Conservation (phyloP, 2,113 vertebrate species). For the Bubo bubo region DNA sequence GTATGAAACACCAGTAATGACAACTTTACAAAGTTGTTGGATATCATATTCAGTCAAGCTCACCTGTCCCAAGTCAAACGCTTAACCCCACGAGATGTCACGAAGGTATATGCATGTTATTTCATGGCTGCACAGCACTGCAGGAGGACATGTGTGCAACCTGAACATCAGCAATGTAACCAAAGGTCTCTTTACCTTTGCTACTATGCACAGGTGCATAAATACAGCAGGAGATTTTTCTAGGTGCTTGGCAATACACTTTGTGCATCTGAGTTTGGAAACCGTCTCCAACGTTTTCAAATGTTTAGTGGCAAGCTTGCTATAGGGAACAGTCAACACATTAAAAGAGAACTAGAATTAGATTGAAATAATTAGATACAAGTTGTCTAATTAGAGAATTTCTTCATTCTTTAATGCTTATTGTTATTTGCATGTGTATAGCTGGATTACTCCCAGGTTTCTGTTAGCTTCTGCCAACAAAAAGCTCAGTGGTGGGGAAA, state of each 20-base stretch:
- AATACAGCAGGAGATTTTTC: not conserved
- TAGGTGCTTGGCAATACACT: not conserved
- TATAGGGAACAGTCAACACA: not conserved
- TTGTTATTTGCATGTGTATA: not conserved
- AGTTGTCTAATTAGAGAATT: not conserved
- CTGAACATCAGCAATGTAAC: not conserved
- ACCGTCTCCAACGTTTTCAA: not conserved
- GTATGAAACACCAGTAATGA: not conserved
- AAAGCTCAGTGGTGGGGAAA: not conserved
- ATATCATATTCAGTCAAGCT: not conserved
- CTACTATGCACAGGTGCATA: not conserved
- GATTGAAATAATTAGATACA: not conserved
- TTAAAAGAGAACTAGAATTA: not conserved
- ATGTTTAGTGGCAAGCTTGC: not conserved
- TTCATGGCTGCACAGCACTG: not conserved
- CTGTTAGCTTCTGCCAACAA: not conserved
- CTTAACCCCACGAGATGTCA: not conserved
- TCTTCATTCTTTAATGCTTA: not conserved
- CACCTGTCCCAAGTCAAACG: not conserved
- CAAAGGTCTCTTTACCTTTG: not conserved
- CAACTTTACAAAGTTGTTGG: not conserved
- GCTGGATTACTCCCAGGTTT: not conserved
- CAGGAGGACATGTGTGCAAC: not conserved
- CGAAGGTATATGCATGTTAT: not conserved
- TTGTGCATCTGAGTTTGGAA: constrained; percentile 53